Evolutionary conservation across 2,113 vertebrate genomes (phyloP).

Genomic region (Nerophis lumbriciformis): DNA sequence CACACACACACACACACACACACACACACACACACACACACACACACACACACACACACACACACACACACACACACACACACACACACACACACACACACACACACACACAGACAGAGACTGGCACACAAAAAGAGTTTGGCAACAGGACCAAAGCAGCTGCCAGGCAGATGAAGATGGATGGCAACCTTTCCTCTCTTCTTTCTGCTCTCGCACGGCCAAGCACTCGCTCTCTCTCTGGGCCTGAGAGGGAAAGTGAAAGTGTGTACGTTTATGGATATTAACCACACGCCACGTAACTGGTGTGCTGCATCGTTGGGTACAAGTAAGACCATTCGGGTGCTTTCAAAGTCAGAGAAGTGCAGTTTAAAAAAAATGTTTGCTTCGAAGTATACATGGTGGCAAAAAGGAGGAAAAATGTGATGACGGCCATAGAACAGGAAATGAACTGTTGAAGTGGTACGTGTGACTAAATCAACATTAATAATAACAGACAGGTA

Average conservation of each 20-base stretch:
- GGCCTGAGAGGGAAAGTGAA: slow-evolving; percentile 44
- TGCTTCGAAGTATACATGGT: too few species aligned
- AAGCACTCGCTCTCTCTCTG: slow-evolving; percentile 44
- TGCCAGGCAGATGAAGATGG: slow-evolving; percentile 67
- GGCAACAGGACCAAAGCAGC: slow-evolving; percentile 57
- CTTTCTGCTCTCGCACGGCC: too few species aligned
- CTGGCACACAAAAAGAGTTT: slow-evolving; percentile 39
- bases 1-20: slow-evolving; percentile 12
- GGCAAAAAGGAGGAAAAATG: too few species aligned
- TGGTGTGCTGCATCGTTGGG: slow-evolving; percentile 9
- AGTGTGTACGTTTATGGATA: slow-evolving; percentile 55
- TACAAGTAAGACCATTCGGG: neutral
- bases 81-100: slow-evolving; percentile 10
- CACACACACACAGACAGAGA: slow-evolving; percentile 14
- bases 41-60: slow-evolving; percentile 18
- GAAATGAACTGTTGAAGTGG: too few species aligned
- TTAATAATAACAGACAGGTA: too few species aligned
- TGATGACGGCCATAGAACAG: too few species aligned
- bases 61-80: neutral
- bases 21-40: slow-evolving; percentile 14
- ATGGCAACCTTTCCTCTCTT: slow-evolving; percentile 65
- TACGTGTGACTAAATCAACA: too few species aligned
- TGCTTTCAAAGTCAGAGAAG: too few species aligned
- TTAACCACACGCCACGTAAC: slow-evolving; percentile 33
- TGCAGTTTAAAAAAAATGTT: too few species aligned